Percentiles rank a stretch among this genome's conserved stretches.
These are phyloP conservation scores for Metellina segmentata DNA, from an alignment of 2,888 invertebrate genomes.

Conservation along the genomic window DNA sequence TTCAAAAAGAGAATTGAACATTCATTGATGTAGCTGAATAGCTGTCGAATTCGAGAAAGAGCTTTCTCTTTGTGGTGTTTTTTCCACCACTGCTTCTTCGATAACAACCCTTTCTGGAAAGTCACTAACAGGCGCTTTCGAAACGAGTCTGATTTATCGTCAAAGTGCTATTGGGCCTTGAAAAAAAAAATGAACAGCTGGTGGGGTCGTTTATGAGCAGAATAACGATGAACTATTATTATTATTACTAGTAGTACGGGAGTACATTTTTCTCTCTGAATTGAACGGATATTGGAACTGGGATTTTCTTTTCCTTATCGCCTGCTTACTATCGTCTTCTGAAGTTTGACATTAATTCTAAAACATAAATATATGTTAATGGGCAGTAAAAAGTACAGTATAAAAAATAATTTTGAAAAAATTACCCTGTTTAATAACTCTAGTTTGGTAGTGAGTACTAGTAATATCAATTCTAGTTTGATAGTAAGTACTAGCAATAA, in stretches of 20 bases:
- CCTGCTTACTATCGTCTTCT: too few relatives aligned
- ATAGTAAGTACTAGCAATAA: too few relatives aligned
- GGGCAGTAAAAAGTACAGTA: too few relatives aligned
- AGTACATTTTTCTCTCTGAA: background rate
- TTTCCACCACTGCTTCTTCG: background rate
- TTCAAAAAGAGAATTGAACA: background rate
- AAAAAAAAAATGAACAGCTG: conserved; percentile 45
- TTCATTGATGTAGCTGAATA: background rate
- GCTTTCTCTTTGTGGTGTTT: background rate
- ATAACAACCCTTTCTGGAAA: background rate
- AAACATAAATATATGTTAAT: too few relatives aligned
- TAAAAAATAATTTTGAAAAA: too few relatives aligned
- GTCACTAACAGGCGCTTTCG: conserved; percentile 26
- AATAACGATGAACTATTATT: conserved; percentile 31
- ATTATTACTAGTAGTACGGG: background rate
- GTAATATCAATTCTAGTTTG: too few relatives aligned
- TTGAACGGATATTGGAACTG: background rate
- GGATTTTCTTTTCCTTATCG: background rate
- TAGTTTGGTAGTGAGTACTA: too few relatives aligned
- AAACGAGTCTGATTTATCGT: conserved; percentile 28
- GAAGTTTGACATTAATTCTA: too few relatives aligned
- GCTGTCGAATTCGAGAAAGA: background rate
- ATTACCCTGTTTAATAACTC: too few relatives aligned
- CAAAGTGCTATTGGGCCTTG: conserved; percentile 23
- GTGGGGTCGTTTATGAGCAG: conserved; percentile 40